Conservation (phyloP, 2,797 vertebrate species). For the Corythornis leucogaster region DNA sequence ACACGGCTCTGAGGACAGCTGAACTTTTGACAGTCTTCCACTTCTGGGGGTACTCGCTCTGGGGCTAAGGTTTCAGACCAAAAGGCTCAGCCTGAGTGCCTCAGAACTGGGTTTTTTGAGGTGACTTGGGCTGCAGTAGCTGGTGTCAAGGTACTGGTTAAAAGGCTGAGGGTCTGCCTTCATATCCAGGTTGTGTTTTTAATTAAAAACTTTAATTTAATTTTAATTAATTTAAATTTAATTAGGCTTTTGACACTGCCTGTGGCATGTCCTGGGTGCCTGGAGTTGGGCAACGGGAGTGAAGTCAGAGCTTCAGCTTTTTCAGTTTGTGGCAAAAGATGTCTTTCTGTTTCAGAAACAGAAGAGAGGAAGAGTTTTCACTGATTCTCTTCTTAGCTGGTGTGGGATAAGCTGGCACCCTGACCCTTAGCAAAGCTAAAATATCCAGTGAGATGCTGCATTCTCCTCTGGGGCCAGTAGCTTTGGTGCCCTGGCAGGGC, state of each 20-base stretch:
- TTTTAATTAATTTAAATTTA: no score
- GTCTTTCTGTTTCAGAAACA: neutral
- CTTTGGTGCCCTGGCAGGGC: neutral
- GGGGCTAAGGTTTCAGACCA: neutral
- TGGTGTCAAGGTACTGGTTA: neutral
- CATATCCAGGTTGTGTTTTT: neutral
- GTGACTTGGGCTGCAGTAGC: neutral
- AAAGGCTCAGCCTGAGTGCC: neutral
- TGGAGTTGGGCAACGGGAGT: neutral
- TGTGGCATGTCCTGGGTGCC: neutral
- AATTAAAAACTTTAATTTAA: no score
- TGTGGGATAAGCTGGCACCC: neutral
- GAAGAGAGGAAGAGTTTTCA: neutral
- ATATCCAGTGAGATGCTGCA: neutral
- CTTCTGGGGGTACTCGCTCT: neutral
- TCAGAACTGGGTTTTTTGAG: neutral
- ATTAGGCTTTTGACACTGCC: neutral
- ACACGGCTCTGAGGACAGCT: neutral
- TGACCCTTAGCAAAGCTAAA: neutral
- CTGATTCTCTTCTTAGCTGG: neutral
- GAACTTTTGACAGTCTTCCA: neutral
- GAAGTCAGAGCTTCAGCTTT: neutral
- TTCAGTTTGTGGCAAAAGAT: neutral
- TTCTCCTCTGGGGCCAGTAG: neutral
- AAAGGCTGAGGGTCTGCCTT: neutral